Conservation (phyloP, 37 sponge, comb jelly and placozoan species). For the Crambe crambe region DNA sequence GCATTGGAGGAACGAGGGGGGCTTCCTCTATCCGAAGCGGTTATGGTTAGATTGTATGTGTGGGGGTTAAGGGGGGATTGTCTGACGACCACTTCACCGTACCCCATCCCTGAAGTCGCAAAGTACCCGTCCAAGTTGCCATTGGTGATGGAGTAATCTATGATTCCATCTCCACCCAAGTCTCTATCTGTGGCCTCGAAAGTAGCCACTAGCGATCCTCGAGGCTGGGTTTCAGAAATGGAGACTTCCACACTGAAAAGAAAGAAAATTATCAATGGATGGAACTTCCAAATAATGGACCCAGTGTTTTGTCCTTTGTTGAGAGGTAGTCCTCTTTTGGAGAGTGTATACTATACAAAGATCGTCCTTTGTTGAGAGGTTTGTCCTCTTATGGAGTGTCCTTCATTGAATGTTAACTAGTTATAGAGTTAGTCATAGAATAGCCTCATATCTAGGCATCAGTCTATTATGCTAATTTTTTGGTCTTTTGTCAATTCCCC, state of each 20-base stretch:
- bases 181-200: constrained; percentile 50
- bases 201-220: constrained; percentile 13
- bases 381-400: no score
- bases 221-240: constrained; percentile 6
- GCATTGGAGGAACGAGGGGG: constrained; percentile 25
- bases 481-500: no score
- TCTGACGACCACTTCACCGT: constrained; percentile 11
- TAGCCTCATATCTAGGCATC: no score
- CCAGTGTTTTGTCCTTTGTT: no score
- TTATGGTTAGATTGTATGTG: constrained; percentile 29
- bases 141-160: constrained; percentile 32
- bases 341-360: no score
- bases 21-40: constrained; percentile 31
- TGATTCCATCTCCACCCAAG: constrained; percentile 30
- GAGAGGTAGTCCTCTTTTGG: no score
- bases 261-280: not conserved
- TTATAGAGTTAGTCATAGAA: no score
- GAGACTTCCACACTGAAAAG: not conserved
- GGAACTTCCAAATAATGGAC: no score
- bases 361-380: no score
- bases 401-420: no score
- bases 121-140: constrained; percentile 60
- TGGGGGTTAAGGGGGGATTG: constrained; percentile 26
- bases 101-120: not conserved
- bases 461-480: no score